Percentiles rank a stretch among this genome's conserved stretches.
Evolutionary conservation across 53 echinoderm and acorn worm species (phyloP).

Genomic region (Echinarachnius parma): DNA sequence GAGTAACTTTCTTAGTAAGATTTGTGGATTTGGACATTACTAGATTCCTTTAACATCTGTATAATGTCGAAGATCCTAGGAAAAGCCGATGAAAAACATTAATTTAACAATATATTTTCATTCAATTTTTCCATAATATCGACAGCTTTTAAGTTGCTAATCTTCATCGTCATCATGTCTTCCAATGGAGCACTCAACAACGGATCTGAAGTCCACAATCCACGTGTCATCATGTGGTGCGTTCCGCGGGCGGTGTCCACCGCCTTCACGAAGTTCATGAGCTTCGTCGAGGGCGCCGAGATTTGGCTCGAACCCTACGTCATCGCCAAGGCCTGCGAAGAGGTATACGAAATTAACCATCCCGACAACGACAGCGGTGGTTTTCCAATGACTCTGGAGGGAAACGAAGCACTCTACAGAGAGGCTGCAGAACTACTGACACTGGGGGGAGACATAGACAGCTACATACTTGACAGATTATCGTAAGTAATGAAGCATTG

Average conservation of each 20-base stretch:
- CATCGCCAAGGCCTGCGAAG: slow-evolving; percentile 20
- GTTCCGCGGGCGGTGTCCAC: slow-evolving; percentile 30
- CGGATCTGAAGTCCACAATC: too few relatives aligned
- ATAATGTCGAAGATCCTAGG: too few relatives aligned
- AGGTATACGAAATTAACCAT: slow-evolving; percentile 1
- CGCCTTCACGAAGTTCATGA: slow-evolving; percentile 38
- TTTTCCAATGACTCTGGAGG: slow-evolving; percentile 12
- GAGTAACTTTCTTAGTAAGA: too few relatives aligned
- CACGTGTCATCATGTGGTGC: slow-evolving; percentile 46
- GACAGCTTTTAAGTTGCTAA: too few relatives aligned
- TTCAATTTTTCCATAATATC: too few relatives aligned
- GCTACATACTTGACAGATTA: neutral
- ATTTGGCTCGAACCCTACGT: slow-evolving; percentile 38
- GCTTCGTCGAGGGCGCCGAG: slow-evolving; percentile 34
- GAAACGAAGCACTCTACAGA: slow-evolving; percentile 8
- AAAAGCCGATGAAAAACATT: too few relatives aligned
- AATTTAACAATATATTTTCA: too few relatives aligned
- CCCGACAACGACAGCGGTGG: neutral
- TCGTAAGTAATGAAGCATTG: too few relatives aligned
- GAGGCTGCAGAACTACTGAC: slow-evolving; percentile 5
- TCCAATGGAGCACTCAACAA: too few relatives aligned
- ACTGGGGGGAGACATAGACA: slow-evolving; percentile 9
- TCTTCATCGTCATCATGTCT: too few relatives aligned
- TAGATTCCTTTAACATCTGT: too few relatives aligned
- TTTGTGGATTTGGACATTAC: too few relatives aligned